Evolutionary conservation across 1,140 invertebrate species (phyloP), one percentile per base, ranked within the genome.

Genomic region (Apis dorsata): DNA sequence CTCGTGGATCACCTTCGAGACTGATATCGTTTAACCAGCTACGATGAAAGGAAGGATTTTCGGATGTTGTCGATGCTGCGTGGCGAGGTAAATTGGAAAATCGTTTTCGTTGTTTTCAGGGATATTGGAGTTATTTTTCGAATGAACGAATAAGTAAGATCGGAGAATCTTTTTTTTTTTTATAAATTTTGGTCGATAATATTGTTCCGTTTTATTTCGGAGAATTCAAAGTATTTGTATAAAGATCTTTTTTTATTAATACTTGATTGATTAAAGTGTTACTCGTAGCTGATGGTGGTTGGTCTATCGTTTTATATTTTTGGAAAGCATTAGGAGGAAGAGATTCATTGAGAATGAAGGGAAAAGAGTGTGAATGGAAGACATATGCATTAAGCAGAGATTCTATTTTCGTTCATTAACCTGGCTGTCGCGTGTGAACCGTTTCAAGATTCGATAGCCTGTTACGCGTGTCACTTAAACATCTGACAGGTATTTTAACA

Each of bases 1-100:
- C 34, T 55, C 55, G 69, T 87, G 34, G 84, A 87, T 87, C 85
- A 60, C 65, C 85, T 69, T 73, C 75, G 74, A 68, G 60, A 65
- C 19, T 24, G 79, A 65, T 53, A 76, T 19, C 55, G 71, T 73
- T 73, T 19, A 24, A 28, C 24, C 12, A 34, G 19, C 19, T n/a
- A 34, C 12, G 72, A 62, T 60, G 72, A 62, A 74, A 62, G 72
- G 72, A 74, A 34, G 9, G 34, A 49, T 28, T 44, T 17, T 3
- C 34, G 17, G n/a, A 2, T 70, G 24, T 51, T 70, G 24, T 51
- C 28, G 73, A 63, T 51, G 49, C 1, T 44, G 5, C 3, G 44
- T 12, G 59, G 59, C 12, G 5, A 11, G 1, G 11, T 21, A 55
- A 73, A 73, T 73, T 73, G 68, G 21, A 70, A 51, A 24, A n/a